Percentiles rank a stretch among this genome's conserved stretches.
phyloP scores from a whole-genome alignment of 1,140 invertebrate species.

The Globodera ellingtonae region DNA sequence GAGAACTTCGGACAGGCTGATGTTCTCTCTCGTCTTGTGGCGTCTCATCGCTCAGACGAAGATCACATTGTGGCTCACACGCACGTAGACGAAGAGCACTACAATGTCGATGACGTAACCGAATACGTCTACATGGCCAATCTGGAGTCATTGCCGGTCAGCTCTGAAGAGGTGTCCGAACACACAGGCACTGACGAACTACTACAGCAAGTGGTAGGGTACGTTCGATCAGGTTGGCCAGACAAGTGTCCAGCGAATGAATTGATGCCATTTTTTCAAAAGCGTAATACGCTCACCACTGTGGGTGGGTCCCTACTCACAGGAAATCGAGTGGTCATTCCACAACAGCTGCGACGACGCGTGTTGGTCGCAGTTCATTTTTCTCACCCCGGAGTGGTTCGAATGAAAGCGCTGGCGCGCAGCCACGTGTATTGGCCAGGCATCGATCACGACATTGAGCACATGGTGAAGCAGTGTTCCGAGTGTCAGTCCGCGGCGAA shows the following conservation, averaged over 20 bases:
- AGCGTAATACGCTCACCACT: background rate
- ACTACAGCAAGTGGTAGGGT: constrained; percentile 10
- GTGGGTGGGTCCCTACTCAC: background rate
- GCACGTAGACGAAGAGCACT: background rate
- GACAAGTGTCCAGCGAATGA: background rate
- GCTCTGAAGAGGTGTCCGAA: constrained; percentile 1
- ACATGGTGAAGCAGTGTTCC: constrained; percentile 3
- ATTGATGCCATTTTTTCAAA: constrained; percentile 3
- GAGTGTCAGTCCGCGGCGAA: constrained; percentile 14
- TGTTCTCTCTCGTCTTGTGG: constrained; percentile 38
- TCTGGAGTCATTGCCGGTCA: constrained; percentile 8
- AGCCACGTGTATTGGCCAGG: constrained; percentile 14
- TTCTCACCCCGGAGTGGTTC: constrained; percentile 1
- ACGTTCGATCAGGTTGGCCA: constrained; percentile 5
- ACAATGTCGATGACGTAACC: background rate
- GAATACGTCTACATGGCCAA: background rate
- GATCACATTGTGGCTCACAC: background rate
- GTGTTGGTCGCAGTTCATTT: background rate
- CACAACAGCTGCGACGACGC: background rate
- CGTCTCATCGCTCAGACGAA: background rate
- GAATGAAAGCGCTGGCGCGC: background rate
- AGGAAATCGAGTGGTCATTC: constrained; percentile 5
- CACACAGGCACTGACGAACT: constrained; percentile 12
- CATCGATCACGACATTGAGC: constrained; percentile 15
- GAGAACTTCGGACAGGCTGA: constrained; percentile 56